phyloP scores from a whole-genome alignment of 2,888 invertebrate species.

The Trichopoda pennipes region DNA sequence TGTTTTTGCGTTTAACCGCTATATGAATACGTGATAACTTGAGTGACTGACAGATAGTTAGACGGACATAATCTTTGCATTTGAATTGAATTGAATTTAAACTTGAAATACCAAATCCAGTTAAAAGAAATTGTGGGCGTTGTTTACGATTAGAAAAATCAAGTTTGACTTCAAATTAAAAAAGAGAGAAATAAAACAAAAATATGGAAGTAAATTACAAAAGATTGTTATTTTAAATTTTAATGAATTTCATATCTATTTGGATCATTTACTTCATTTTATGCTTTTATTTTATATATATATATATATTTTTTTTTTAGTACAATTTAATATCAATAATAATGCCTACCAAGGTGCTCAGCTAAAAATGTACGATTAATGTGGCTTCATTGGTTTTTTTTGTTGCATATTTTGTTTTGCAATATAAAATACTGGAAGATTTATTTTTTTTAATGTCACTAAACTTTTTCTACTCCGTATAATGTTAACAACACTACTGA shows the following conservation, averaged over 20 bases:
- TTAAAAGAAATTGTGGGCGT: slow-evolving; percentile 38
- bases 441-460: too few relatives aligned
- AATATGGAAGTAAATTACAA: neutral
- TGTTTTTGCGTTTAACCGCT: neutral
- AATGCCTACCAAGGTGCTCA: too few relatives aligned
- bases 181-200: neutral
- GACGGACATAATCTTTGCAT: slow-evolving; percentile 9
- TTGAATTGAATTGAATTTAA: slow-evolving; percentile 26
- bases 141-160: slow-evolving; percentile 12
- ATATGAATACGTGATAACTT: slow-evolving; percentile 19
- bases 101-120: slow-evolving; percentile 17
- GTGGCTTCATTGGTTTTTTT: too few relatives aligned
- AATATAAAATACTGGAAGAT: too few relatives aligned
- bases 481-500: too few relatives aligned
- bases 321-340: too few relatives aligned
- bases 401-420: too few relatives aligned
- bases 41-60: slow-evolving; percentile 12
- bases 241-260: neutral
- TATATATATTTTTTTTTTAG: too few relatives aligned
- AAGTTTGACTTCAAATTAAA: slow-evolving; percentile 21
- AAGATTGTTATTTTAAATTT: neutral
- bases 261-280: too few relatives aligned
- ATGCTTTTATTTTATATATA: too few relatives aligned
- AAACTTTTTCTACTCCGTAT: too few relatives aligned
- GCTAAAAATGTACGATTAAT: too few relatives aligned